Evolutionary conservation across 2,797 vertebrate species (phyloP), one percentile per base, ranked within the genome.

Genomic region (Carduelis carduelis): DNA sequence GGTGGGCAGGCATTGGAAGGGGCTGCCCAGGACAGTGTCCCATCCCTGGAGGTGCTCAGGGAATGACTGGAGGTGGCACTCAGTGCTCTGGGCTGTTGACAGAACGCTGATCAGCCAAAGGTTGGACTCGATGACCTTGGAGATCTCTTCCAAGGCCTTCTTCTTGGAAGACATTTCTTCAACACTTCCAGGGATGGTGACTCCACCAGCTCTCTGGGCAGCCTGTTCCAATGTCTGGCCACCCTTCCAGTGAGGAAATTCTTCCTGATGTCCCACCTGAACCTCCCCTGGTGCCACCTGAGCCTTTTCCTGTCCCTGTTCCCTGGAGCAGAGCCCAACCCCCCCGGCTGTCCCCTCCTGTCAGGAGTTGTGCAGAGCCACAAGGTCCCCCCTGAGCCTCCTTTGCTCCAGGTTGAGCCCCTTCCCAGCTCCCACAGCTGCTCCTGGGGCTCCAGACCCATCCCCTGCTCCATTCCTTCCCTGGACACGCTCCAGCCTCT

Each of bases 211-310:
- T 14, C 43, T 26, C 27, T 56, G 49, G 32, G 35, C 47, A 75
- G 32, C 56, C n/a, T 6, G 2, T 69, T 56, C 32, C 63, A 61
- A 18, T 23, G 49, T 13, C 32, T 75, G 56, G 7, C 43, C 37
- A n/a, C n/a, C n/a, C 12, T 18, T 26, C 30, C 43, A 15, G 17
- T 26, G 63, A 26, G 30, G 23, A 83, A 69, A 37, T 69, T n/a
- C 23, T 56, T 49, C 49, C 43, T 69, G 23, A 24, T 76, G 32
- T 14, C 37, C 24, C 13, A 20, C 14, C 28, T 59, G n/a, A 44
- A 2, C 10, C 28, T 70, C 1, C 12, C 2, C 12, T 64, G 44
- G n/a, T 0, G 0, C 17, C 46, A 3, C n/a, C 0, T 0, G 2
- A 65, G 5, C 26, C 0, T 0, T 52, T 44, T 46, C 26, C 21